A percentile compares a stretch with the other conserved stretches of the same genome.
These are phyloP conservation scores for Hydrocynus forskahlii DNA, from an alignment of 2,797 vertebrate genomes.

Conservation along the genomic window DNA sequence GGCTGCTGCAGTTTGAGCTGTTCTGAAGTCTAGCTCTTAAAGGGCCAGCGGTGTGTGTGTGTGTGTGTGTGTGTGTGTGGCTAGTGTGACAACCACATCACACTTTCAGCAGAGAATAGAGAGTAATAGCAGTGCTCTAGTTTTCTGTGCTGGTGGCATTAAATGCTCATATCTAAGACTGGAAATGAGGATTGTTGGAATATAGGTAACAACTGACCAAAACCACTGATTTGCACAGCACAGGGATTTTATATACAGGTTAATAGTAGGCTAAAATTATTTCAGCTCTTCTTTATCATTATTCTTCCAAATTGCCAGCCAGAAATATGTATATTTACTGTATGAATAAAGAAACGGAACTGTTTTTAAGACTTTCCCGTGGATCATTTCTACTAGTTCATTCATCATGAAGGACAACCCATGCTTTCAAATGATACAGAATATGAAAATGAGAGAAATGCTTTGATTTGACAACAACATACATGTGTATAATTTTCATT, in stretches of 20 bases:
- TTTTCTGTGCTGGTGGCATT: constrained; percentile 4
- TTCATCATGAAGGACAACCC: neutral
- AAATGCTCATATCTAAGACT: neutral
- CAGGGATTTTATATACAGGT: neutral
- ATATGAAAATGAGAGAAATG: too few species aligned
- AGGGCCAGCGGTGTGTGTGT: neutral
- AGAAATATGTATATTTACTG: too few species aligned
- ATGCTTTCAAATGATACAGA: too few species aligned
- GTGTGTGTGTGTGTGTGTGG: constrained; percentile 15
- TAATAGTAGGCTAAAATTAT: neutral
- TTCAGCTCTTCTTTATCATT: neutral
- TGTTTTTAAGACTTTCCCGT: neutral
- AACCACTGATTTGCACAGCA: neutral
- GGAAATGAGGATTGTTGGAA: neutral
- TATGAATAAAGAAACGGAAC: neutral
- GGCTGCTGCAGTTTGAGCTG: constrained; percentile 17
- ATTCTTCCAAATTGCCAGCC: neutral
- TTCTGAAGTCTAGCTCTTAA: constrained; percentile 5
- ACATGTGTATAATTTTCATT: too few species aligned
- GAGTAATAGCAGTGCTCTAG: neutral
- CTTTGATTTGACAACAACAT: too few species aligned
- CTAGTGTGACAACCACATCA: constrained; percentile 17
- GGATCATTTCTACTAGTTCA: neutral
- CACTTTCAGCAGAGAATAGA: constrained; percentile 27
- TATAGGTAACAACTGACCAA: neutral